phyloP scores from a whole-genome alignment of 2,113 vertebrate species.

The Nibea coibor region DNA sequence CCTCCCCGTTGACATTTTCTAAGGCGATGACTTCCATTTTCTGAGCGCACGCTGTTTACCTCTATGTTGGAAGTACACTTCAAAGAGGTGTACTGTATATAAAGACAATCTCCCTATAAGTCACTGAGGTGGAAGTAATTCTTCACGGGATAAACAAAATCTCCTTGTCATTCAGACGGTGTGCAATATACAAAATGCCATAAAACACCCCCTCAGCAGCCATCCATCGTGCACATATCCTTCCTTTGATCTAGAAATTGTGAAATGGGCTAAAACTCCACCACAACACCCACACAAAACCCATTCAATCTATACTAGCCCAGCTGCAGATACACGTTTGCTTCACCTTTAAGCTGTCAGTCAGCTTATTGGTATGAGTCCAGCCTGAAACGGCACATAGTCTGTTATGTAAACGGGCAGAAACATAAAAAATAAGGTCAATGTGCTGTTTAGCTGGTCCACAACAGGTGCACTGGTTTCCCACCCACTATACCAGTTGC shows the following conservation, averaged over 20 bases:
- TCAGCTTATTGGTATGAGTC: conserved; percentile 51
- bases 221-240: conserved; percentile 31
- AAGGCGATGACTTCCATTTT: not conserved
- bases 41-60: not conserved
- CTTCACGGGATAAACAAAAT: conserved; percentile 33
- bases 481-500: conserved; percentile 36
- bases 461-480: conserved; percentile 58
- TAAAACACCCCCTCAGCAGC: conserved; percentile 29
- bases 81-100: not conserved
- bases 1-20: not conserved
- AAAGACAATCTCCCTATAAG: conserved; percentile 11
- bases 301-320: conserved; percentile 40
- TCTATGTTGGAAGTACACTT: not conserved
- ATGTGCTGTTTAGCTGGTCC: conserved; percentile 27
- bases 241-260: conserved; percentile 45
- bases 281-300: conserved; percentile 36
- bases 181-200: conserved; percentile 36
- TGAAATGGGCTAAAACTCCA: conserved; percentile 36
- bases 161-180: conserved; percentile 21
- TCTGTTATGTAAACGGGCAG: conserved; percentile 35
- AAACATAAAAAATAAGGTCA: conserved; percentile 21
- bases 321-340: conserved; percentile 13
- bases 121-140: conserved; percentile 20
- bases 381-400: conserved; percentile 51
- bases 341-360: conserved; percentile 41